Evolutionary conservation across 2,888 invertebrate genomes (phyloP).

Genomic region (Cyclophora albipunctata): DNA sequence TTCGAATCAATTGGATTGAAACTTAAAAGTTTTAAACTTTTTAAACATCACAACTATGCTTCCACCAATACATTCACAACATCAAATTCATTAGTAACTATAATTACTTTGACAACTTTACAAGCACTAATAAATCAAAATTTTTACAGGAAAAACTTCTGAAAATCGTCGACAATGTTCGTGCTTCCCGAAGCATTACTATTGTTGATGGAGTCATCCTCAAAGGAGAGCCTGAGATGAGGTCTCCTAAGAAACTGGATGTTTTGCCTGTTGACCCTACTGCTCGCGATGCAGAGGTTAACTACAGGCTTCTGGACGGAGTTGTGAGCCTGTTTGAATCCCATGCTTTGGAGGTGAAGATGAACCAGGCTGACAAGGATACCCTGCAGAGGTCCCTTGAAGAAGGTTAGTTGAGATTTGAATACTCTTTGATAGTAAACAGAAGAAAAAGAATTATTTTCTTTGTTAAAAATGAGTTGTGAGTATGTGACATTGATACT

Average conservation of each 20-base stretch:
- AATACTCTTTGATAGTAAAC: background rate
- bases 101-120: no score
- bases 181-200: constrained; percentile 62
- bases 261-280: constrained; percentile 82
- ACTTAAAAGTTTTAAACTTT: no score
- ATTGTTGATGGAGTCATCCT: constrained; percentile 78
- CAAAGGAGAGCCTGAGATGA: constrained; percentile 68
- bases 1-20: no score
- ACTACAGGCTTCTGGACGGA: constrained; percentile 83
- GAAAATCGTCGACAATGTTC: constrained; percentile 78
- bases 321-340: constrained; percentile 84
- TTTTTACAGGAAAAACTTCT: constrained; percentile 79
- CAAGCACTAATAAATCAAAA: no score
- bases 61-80: no score
- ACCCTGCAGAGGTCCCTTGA: constrained; percentile 86
- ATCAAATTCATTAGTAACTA: no score
- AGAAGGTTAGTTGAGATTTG: constrained; percentile 77
- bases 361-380: constrained; percentile 82
- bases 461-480: no score
- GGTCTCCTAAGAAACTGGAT: constrained; percentile 76
- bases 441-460: no score
- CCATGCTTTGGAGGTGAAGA: constrained; percentile 86
- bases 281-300: constrained; percentile 82
- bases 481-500: no score
- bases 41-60: no score